Conservation (phyloP, 2,888 invertebrate species). For the Endomychus coccineus region DNA sequence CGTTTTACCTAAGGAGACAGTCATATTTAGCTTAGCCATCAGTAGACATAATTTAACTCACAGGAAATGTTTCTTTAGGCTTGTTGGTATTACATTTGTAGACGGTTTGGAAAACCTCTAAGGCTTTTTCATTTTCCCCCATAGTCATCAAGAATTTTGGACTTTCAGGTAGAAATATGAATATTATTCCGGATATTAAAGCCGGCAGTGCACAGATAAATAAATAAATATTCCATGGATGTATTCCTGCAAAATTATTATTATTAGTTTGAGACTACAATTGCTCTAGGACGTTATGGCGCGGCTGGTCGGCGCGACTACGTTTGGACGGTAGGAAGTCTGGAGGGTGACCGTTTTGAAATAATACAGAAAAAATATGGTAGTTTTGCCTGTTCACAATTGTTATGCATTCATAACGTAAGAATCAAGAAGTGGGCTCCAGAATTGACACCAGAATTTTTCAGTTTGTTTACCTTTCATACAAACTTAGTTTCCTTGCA, state of each 20-base stretch:
- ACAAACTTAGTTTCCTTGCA: too few relatives aligned
- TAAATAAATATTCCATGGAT: conserved; percentile 57
- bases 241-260: conserved; percentile 46
- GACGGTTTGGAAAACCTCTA: conserved; percentile 56
- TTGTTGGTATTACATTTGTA: conserved; percentile 60
- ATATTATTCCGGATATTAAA: conserved; percentile 54
- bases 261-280: too few relatives aligned
- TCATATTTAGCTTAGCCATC: not conserved
- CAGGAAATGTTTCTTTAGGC: conserved; percentile 56
- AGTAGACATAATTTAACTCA: conserved; percentile 30
- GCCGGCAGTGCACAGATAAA: conserved; percentile 57
- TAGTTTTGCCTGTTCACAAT: too few relatives aligned
- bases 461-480: too few relatives aligned
- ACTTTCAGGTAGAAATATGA: conserved; percentile 64
- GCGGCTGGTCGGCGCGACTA: too few relatives aligned
- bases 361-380: too few relatives aligned
- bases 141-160: conserved; percentile 70
- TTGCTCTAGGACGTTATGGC: too few relatives aligned
- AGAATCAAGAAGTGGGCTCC: too few relatives aligned
- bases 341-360: too few relatives aligned
- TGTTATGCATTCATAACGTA: too few relatives aligned
- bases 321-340: too few relatives aligned
- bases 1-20: conserved; percentile 31
- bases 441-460: too few relatives aligned
- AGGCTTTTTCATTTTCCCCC: conserved; percentile 58